These are phyloP conservation scores for Drosophila subpulchrella DNA, from an alignment of 1,140 invertebrate genomes.

Conservation along the genomic window DNA sequence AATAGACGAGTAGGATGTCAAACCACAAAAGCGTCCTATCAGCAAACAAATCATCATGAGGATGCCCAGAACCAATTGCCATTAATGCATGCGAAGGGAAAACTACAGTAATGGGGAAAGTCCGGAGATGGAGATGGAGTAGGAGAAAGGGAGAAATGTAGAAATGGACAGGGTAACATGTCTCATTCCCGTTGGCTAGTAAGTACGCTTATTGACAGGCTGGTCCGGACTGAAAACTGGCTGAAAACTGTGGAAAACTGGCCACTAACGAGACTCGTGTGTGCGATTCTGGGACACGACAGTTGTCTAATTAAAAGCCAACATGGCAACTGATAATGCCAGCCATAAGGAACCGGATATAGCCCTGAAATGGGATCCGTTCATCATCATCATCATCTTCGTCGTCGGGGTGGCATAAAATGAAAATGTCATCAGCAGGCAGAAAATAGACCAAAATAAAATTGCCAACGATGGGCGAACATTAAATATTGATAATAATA, in stretches of 20 bases:
- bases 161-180: constrained; percentile 4
- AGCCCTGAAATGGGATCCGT: constrained; percentile 13
- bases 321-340: constrained; percentile 47
- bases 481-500: constrained; percentile 55
- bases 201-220: constrained; percentile 49
- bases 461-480: constrained; percentile 9
- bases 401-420: too few relatives aligned
- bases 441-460: constrained; percentile 3
- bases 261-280: constrained; percentile 55
- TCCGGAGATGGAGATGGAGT: background rate
- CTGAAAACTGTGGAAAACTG: constrained; percentile 15
- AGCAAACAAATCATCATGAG: constrained; percentile 36
- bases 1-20: constrained; percentile 9
- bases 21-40: constrained; percentile 36
- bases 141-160: background rate
- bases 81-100: constrained; percentile 31
- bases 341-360: constrained; percentile 47
- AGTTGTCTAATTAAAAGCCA: constrained; percentile 71
- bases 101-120: background rate
- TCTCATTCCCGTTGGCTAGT: constrained; percentile 3
- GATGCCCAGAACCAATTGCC: constrained; percentile 13
- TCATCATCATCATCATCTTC: constrained; percentile 9
- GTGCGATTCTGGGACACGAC: constrained; percentile 25
- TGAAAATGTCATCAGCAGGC: background rate
- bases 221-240: background rate